Evolutionary conservation across 2,797 vertebrate species (phyloP).

Genomic region (Hydrolagus colliei): DNA sequence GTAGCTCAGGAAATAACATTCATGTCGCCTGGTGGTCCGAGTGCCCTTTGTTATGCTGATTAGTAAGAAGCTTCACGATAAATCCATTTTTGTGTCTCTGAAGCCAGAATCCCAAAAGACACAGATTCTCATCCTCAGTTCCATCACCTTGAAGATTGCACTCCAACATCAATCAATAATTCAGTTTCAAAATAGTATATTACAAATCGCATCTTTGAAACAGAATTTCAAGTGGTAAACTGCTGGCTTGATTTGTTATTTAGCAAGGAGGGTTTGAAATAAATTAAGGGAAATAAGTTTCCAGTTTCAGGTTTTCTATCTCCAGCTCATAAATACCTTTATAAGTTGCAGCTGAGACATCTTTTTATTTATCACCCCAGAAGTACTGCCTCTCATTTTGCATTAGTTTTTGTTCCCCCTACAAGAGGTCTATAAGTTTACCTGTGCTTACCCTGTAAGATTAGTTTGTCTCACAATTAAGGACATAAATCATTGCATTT

Average conservation of each 20-base stretch:
- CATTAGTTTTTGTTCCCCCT: no score
- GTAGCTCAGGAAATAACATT: neutral
- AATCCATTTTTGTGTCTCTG: neutral
- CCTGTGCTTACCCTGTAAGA: no score
- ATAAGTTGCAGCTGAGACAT: no score
- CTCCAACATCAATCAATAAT: neutral
- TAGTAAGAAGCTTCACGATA: neutral
- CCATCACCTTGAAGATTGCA: neutral
- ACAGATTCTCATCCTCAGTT: neutral
- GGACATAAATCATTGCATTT: no score
- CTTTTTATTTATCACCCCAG: no score
- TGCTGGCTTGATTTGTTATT: neutral
- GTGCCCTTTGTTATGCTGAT: neutral
- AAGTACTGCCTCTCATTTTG: no score
- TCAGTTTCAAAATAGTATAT: neutral
- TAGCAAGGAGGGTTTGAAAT: neutral
- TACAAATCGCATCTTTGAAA: neutral
- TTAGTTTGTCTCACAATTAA: no score
- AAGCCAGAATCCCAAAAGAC: neutral
- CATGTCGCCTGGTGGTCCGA: neutral
- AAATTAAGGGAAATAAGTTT: no score
- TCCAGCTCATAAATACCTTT: no score
- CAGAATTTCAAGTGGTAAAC: neutral
- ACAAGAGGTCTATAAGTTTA: no score
- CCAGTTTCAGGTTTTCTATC: no score